Conservation (phyloP, 2,888 invertebrate species). For the Lasioglossum figueresi region DNA sequence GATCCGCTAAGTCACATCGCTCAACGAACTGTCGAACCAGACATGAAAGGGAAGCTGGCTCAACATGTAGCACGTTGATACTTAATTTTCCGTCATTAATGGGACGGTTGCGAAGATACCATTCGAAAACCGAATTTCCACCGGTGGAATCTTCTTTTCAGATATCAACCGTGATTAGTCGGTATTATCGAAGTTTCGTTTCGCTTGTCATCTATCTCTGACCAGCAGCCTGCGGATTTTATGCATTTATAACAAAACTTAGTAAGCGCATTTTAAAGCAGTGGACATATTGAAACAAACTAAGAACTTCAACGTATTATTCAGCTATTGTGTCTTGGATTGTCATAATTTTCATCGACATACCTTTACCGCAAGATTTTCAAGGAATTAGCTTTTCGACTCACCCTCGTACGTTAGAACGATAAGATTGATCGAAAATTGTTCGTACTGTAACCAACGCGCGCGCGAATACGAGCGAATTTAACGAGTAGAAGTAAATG, state of each 20-base stretch:
- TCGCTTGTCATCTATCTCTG: slow-evolving; percentile 41
- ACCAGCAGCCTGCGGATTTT: slow-evolving; percentile 18
- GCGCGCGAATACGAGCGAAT: slow-evolving; percentile 42
- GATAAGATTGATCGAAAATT: slow-evolving; percentile 23
- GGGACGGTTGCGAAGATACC: slow-evolving; percentile 61
- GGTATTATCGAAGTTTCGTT: slow-evolving; percentile 74
- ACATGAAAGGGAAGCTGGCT: slow-evolving; percentile 70
- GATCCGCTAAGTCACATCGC: slow-evolving; percentile 47
- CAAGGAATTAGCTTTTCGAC: background rate
- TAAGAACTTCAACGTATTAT: no score
- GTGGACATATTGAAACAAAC: no score
- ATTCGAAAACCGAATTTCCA: slow-evolving; percentile 51
- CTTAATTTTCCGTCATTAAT: slow-evolving; percentile 82
- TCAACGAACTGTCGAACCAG: slow-evolving; percentile 43
- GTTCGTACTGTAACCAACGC: slow-evolving; percentile 52
- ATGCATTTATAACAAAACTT: background rate
- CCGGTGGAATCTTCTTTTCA: slow-evolving; percentile 42
- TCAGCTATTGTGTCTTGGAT: no score
- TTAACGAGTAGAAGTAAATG: slow-evolving; percentile 60
- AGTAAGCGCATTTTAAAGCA: no score
- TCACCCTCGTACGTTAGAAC: background rate
- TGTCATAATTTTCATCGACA: background rate
- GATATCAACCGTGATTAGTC: slow-evolving; percentile 53
- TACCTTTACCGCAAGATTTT: background rate
- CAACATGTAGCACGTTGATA: slow-evolving; percentile 80